A percentile compares a stretch with the other conserved stretches of the same genome.
phyloP scores from a whole-genome alignment of 2,797 vertebrate species.

The Phalloptychus januarius region DNA sequence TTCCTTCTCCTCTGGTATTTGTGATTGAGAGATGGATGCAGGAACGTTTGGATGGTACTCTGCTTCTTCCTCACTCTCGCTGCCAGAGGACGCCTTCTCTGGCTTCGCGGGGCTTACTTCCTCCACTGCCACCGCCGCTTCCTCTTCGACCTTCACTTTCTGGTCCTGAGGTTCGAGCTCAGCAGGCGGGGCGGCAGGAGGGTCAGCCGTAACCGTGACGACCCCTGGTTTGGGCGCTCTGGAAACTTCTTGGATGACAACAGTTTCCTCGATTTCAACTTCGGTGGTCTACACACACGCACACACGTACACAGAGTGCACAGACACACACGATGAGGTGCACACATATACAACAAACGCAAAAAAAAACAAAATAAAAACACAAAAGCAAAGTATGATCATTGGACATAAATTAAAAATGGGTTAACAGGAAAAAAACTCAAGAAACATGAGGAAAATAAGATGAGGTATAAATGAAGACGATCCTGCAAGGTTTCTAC shows the following conservation, averaged over 20 bases:
- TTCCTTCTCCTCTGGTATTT: slow-evolving; percentile 85
- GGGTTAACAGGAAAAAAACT: slow-evolving; percentile 30
- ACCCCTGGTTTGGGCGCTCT: slow-evolving; percentile 75
- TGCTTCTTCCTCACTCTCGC: slow-evolving; percentile 93
- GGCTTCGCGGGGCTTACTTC: slow-evolving; percentile 35
- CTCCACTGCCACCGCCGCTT: slow-evolving; percentile 26
- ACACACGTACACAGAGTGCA: slow-evolving; percentile 66
- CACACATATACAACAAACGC: slow-evolving; percentile 69
- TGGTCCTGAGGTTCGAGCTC: slow-evolving; percentile 47
- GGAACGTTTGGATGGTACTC: slow-evolving; percentile 88
- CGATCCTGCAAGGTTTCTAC: not conserved
- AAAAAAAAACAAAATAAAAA: slow-evolving; percentile 29
- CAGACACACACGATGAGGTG: slow-evolving; percentile 69
- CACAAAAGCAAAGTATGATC: slow-evolving; percentile 81
- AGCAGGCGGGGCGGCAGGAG: not conserved
- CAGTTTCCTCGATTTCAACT: slow-evolving; percentile 91
- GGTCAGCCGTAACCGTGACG: slow-evolving; percentile 34
- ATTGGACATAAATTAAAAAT: slow-evolving; percentile 78
- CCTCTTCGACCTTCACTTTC: slow-evolving; percentile 39
- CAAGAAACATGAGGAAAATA: slow-evolving; percentile 10
- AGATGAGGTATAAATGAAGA: not conserved
- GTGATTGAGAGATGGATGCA: slow-evolving; percentile 74
- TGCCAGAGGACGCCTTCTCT: slow-evolving; percentile 80
- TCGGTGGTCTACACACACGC: slow-evolving; percentile 86
- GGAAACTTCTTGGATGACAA: slow-evolving; percentile 88